A percentile compares a stretch with the other conserved stretches of the same genome.
phyloP scores from a whole-genome alignment of 2,797 vertebrate genomes.

The Furcifer pardalis region DNA sequence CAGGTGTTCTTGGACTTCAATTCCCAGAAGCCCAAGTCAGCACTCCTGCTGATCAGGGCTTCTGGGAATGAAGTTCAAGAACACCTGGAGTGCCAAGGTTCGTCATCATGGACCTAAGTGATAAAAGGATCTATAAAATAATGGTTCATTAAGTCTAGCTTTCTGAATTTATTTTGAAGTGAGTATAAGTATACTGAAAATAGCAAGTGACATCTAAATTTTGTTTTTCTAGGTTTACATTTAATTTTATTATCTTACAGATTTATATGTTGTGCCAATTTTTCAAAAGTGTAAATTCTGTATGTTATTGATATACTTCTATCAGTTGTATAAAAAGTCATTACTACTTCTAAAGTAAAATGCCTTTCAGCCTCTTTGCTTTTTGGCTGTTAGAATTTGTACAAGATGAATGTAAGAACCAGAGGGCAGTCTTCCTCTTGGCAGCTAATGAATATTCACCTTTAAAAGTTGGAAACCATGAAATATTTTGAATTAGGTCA shows the following conservation, averaged over 20 bases:
- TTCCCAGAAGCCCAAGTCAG: too few species aligned
- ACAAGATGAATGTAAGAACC: background rate
- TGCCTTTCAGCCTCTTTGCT: constrained; percentile 5
- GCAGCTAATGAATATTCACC: background rate
- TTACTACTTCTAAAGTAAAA: constrained; percentile 16
- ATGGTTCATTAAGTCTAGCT: background rate
- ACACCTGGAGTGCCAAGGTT: too few species aligned
- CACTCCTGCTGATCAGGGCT: too few species aligned
- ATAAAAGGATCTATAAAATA: constrained; percentile 38
- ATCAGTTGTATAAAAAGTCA: constrained; percentile 22
- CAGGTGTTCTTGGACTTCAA: too few species aligned
- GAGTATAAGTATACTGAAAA: constrained; percentile 48
- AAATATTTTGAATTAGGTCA: background rate
- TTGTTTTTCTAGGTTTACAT: constrained; percentile 45
- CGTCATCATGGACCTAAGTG: too few species aligned
- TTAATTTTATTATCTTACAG: constrained; percentile 33
- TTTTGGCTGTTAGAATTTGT: background rate
- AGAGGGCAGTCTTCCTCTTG: background rate
- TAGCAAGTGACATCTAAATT: background rate
- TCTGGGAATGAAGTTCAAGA: too few species aligned
- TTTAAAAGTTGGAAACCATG: background rate
- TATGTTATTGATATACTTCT: constrained; percentile 32
- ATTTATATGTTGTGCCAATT: constrained; percentile 54
- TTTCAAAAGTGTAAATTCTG: constrained; percentile 38
- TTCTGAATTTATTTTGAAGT: constrained; percentile 55